Evolutionary conservation across 2,888 invertebrate species (phyloP).

Genomic region (Apamea anceps): DNA sequence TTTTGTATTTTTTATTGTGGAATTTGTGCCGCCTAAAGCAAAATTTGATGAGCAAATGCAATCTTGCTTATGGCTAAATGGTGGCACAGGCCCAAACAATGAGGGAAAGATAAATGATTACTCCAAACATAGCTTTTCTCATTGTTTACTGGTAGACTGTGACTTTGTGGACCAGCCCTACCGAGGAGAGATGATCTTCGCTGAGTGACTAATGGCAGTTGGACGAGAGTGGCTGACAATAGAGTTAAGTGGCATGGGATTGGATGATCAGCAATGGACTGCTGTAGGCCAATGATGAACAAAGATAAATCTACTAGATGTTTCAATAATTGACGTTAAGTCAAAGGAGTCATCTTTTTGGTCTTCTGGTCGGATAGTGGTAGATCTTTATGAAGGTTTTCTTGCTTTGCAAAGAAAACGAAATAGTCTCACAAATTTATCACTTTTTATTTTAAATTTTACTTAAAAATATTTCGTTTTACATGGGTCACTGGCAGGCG

Average conservation of each 20-base stretch:
- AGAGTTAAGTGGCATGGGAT: neutral
- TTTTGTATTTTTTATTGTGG: slow-evolving; percentile 9
- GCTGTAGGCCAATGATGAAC: neutral
- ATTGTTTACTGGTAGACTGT: neutral
- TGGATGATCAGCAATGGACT: neutral
- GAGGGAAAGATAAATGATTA: neutral
- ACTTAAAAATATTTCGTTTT: neutral
- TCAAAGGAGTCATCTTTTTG: no score
- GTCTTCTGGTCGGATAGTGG: neutral
- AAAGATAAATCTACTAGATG: neutral
- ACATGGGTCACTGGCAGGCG: neutral
- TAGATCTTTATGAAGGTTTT: neutral
- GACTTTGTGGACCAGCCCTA: neutral
- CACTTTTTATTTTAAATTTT: neutral
- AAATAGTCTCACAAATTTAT: neutral
- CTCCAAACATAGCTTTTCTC: neutral
- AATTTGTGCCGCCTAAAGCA: slow-evolving; percentile 3
- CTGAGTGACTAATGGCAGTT: neutral
- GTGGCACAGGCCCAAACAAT: neutral
- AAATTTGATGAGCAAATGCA: neutral
- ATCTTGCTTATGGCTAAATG: neutral
- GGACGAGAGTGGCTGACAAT: neutral
- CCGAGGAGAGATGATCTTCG: neutral
- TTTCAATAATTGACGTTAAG: neutral
- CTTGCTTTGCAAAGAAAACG: neutral